Conservation (phyloP, 2,113 vertebrate species). For the Lasiurus cinereus region DNA sequence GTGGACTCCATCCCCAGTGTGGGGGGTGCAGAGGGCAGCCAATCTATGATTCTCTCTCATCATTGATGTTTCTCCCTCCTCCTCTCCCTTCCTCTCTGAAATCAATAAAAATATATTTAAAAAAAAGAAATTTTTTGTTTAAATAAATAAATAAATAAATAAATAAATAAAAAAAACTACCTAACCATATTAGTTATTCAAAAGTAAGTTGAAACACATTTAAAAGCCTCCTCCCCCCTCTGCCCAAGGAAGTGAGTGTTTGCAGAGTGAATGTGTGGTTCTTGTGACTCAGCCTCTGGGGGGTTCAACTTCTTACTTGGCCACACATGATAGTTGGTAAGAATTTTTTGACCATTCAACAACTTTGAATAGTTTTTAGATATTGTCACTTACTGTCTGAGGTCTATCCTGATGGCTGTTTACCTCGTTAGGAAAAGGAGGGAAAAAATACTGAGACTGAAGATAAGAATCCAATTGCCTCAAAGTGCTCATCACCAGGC, state of each 20-base stretch:
- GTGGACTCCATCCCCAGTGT: not conserved
- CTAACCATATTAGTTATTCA: not conserved
- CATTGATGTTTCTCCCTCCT: too few relatives aligned
- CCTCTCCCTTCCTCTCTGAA: not conserved
- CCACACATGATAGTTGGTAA: not conserved
- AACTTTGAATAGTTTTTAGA: conserved; percentile 14
- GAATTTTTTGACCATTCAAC: not conserved
- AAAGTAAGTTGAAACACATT: conserved; percentile 15
- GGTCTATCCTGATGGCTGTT: not conserved
- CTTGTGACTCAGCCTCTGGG: not conserved
- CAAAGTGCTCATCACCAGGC: not conserved
- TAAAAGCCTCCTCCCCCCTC: not conserved
- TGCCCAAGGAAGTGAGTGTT: not conserved
- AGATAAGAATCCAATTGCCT: not conserved
- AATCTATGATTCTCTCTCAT: not conserved
- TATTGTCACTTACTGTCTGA: not conserved
- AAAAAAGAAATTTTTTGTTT: too few relatives aligned
- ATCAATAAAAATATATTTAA: too few relatives aligned
- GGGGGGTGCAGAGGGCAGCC: not conserved
- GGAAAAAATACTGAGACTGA: not conserved
- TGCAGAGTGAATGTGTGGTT: not conserved
- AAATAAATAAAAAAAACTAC: not conserved
- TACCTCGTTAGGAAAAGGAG: not conserved
- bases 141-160: not conserved
- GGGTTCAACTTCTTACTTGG: not conserved